Evolutionary conservation across 2,797 vertebrate genomes (phyloP).

Genomic region (Paedocypris micromegethes): DNA sequence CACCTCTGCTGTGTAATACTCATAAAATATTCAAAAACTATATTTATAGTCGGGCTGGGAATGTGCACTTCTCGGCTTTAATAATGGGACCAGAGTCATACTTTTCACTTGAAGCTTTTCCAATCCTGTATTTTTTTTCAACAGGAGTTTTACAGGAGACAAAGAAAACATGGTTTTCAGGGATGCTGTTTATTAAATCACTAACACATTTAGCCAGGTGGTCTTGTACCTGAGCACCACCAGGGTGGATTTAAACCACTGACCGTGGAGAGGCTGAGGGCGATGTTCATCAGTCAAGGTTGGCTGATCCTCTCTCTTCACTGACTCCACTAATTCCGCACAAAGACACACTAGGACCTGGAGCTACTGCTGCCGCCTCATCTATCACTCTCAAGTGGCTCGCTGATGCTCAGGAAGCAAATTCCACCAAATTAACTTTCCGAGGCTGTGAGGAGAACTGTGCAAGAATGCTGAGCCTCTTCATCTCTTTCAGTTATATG

Average conservation of each 20-base stretch:
- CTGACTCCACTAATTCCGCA: conserved; percentile 39
- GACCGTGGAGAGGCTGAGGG: conserved; percentile 20
- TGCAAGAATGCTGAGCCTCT: background rate
- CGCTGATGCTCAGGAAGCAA: conserved; percentile 33
- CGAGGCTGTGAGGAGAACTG: conserved; percentile 5
- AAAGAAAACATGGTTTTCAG: background rate
- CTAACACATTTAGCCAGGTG: conserved; percentile 17
- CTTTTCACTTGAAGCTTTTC: background rate
- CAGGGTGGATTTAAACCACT: conserved; percentile 11
- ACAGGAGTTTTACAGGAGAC: background rate
- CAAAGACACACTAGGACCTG: conserved; percentile 32
- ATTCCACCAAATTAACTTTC: conserved; percentile 39
- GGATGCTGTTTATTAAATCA: conserved; percentile 1
- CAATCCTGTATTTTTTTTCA: background rate
- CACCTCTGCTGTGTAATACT: conserved; percentile 14
- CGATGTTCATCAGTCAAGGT: conserved; percentile 46
- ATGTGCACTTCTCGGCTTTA: conserved; percentile 4
- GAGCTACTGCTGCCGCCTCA: conserved; percentile 23
- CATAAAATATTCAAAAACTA: conserved; percentile 33
- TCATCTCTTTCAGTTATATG: no score
- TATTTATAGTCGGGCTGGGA: conserved; percentile 17
- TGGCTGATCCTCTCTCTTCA: conserved; percentile 33
- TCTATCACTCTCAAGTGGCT: conserved; percentile 44
- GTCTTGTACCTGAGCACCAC: conserved; percentile 23
- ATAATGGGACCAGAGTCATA: background rate